Conservation (phyloP, 2,797 vertebrate species). For the Neosalanx taihuensis region DNA sequence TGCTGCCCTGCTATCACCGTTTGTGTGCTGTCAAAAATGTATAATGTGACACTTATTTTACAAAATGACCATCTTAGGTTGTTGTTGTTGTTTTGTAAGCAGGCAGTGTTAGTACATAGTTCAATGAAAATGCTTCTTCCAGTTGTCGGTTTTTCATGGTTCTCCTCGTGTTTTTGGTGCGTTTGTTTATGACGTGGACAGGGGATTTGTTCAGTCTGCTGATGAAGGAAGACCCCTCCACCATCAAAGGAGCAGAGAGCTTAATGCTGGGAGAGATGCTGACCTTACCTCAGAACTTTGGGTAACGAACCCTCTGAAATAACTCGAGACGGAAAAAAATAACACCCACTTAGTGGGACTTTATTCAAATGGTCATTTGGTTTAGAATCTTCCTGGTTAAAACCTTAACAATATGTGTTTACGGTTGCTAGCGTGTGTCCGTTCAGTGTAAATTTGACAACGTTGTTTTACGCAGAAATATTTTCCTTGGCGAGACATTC, state of each 20-base stretch:
- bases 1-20: too few species aligned
- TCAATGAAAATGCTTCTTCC: neutral
- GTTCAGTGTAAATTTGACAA: conserved; percentile 1
- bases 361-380: neutral
- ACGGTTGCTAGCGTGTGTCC: neutral
- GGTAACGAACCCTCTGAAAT: conserved; percentile 67
- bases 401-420: neutral
- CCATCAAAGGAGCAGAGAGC: conserved; percentile 90
- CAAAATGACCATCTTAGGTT: too few species aligned
- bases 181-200: neutral
- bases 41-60: too few species aligned
- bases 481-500: conserved; percentile 98
- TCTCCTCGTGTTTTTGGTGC: neutral
- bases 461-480: conserved; percentile 78
- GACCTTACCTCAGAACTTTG: conserved; percentile 97
- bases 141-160: neutral
- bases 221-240: conserved; percentile 94
- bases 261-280: conserved; percentile 98
- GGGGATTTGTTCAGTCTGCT: conserved; percentile 61
- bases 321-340: neutral
- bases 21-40: too few species aligned
- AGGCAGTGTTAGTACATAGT: neutral
- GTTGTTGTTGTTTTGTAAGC: too few species aligned
- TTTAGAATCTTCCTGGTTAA: neutral
- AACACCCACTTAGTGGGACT: neutral